Evolutionary conservation across 2,797 vertebrate species (phyloP), one percentile per base, ranked within the genome.

Genomic region (Paratrypauchen microcephalus): DNA sequence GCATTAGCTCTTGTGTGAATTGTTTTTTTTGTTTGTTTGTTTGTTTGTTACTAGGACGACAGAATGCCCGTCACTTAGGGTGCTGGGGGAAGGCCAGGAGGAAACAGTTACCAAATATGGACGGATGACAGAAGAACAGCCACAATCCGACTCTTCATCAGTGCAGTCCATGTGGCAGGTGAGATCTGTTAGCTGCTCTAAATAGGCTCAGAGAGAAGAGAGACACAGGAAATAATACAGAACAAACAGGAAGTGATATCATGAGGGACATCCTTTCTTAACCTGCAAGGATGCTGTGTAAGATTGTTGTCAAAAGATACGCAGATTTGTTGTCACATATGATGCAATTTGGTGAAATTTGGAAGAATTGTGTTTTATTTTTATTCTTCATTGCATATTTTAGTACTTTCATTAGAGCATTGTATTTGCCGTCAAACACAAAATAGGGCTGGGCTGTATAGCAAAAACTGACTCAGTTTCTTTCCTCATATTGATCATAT

Each of bases 111-210:
- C 88, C 71, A 88, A 90, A 76, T 89, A 85, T 65, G 72, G 84
- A 62, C 87, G 89, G 70, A 80, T 89, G 84, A 84, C 81, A 68
- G 86, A 89, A 75, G 86, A 89, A 75, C 75, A 76, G 77, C 89
- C 87, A 78, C 75, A 76, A 83, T 89, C 83, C 81, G 76, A 76
- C 52, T 83, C 77, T 65, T 73, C 79, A 56, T 83, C 88, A 72
- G 62, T 82, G 69, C 82, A 50, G 71, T 72, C 81, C 84, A 52
- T 47, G 71, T 87, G 88, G 90, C 91, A 95, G 95, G 96, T 97
- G 89, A 89, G 89, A 66, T 73, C 59, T 63, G 73, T 70, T 78
- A 65, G 69, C 56, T 5, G 7, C 66, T 62, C 57, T 18, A 65
- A 65, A 21, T 23, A 39, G 47, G 62, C 45, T 0, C n/a, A 63